Evolutionary conservation across 2,113 vertebrate species (phyloP), one percentile per base, ranked within the genome.

Genomic region (Grammomys surdaster): DNA sequence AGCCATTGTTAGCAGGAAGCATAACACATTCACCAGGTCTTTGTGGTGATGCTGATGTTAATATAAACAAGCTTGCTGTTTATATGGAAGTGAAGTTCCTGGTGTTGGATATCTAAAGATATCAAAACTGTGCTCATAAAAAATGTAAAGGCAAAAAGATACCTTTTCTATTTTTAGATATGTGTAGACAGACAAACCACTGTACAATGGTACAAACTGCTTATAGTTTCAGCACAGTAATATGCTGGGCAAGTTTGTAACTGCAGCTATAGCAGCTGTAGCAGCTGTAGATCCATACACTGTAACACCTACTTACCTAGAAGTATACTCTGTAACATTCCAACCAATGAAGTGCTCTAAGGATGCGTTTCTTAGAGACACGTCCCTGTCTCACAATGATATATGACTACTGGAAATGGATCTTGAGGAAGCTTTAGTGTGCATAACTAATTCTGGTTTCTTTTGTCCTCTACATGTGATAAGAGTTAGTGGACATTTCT

Each of bases 401-500:
- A 40, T 5, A 56, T 9, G 26, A 70, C 63, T 56, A 70, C 63
- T 56, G 13, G 24, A 89, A 85, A 80, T 26, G 51, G 28, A 69
- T 46, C 43, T 51, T 92, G 36, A 72, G 43, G 16, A 90, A 94
- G 85, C 33, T 22, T 90, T 77, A 56, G 81, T 16, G 60, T 60
- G 26, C 31, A 6, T 70, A 86, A 81, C 33, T 69, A 89, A 88
- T 80, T 96, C 70, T 92, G 69, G 56, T 0, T 51, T 84, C 54
- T 63, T 70, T 65, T 92, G 20, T n/a, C 28, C 31, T 95, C 31
- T 95, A 76, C 88, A 88, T 76, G 40, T 91, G 43, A 63, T 82
- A 26, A 60, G 43, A 87, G 51, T 91, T 70, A 93, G 43, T 46
- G 67, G 43, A 70, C 72, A 31, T 36, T 85, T 87, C 13, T 88